These are phyloP conservation scores for Desoria tigrina DNA, from an alignment of 2,888 invertebrate species.

Conservation along the genomic window DNA sequence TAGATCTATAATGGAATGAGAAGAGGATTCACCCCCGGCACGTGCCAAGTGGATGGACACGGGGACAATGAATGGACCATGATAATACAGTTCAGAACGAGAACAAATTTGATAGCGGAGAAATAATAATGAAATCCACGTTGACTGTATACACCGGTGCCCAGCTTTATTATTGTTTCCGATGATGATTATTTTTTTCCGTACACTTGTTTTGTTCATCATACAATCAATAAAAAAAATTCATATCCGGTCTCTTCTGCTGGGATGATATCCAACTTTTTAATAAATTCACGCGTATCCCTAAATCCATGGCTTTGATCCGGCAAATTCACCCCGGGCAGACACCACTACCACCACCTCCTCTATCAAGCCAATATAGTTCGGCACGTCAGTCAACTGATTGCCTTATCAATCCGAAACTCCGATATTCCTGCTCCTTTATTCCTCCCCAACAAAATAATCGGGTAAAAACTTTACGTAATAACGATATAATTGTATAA, in stretches of 20 bases:
- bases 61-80: neutral
- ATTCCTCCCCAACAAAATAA: no score
- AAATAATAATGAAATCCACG: neutral
- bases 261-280: constrained; percentile 4
- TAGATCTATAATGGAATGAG: neutral
- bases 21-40: constrained; percentile 14
- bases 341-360: no score
- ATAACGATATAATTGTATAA: constrained; percentile 1
- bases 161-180: neutral
- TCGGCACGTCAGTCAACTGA: no score
- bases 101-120: neutral
- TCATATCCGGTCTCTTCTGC: constrained; percentile 23
- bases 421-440: no score
- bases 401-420: no score
- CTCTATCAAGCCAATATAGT: no score
- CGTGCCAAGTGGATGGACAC: constrained; percentile 9
- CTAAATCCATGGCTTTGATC: no score
- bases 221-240: constrained; percentile 5
- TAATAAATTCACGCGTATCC: constrained; percentile 2
- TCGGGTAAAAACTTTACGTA: neutral
- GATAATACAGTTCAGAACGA: constrained; percentile 15
- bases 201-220: constrained; percentile 2
- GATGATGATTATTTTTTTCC: constrained; percentile 7
- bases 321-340: no score
- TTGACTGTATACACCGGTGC: neutral